Conservation (phyloP, 2,888 invertebrate species). For the Taenaris catops region DNA sequence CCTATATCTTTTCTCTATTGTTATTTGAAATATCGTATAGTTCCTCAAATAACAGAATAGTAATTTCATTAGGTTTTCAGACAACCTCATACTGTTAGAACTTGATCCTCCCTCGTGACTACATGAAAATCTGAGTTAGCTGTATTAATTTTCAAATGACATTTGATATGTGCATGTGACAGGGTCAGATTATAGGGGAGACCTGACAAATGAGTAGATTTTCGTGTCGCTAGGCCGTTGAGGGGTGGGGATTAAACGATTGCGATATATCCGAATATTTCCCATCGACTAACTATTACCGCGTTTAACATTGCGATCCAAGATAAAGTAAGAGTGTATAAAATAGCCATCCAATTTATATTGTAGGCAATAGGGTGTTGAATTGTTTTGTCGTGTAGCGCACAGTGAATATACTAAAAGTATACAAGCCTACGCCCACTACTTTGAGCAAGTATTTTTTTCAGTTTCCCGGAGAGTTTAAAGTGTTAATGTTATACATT, state of each 20-base stretch:
- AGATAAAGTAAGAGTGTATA: slow-evolving; percentile 9
- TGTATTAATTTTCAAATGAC: slow-evolving; percentile 70
- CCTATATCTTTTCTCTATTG: too few relatives aligned
- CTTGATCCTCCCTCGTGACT: neutral
- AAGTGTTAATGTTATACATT: too few relatives aligned
- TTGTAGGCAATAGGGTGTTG: too few relatives aligned
- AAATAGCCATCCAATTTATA: slow-evolving; percentile 5
- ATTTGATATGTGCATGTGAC: slow-evolving; percentile 71
- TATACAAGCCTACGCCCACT: too few relatives aligned
- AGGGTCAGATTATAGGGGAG: slow-evolving; percentile 46
- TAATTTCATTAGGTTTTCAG: too few relatives aligned
- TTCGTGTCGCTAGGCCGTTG: slow-evolving; percentile 41
- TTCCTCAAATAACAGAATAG: too few relatives aligned
- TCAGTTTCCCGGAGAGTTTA: too few relatives aligned
- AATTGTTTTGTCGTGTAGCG: too few relatives aligned
- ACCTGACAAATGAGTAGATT: slow-evolving; percentile 68
- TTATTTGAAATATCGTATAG: too few relatives aligned
- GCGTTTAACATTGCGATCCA: slow-evolving; percentile 8
- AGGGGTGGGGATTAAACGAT: slow-evolving; percentile 46
- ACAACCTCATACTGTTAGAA: too few relatives aligned
- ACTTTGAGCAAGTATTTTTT: too few relatives aligned
- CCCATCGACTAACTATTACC: slow-evolving; percentile 14
- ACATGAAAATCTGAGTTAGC: slow-evolving; percentile 30
- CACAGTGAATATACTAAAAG: too few relatives aligned
- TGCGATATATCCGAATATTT: slow-evolving; percentile 31